Evolutionary conservation across 1,140 invertebrate species (phyloP), one percentile per base, ranked within the genome.

Genomic region (Trachymyrmex septentrionalis): DNA sequence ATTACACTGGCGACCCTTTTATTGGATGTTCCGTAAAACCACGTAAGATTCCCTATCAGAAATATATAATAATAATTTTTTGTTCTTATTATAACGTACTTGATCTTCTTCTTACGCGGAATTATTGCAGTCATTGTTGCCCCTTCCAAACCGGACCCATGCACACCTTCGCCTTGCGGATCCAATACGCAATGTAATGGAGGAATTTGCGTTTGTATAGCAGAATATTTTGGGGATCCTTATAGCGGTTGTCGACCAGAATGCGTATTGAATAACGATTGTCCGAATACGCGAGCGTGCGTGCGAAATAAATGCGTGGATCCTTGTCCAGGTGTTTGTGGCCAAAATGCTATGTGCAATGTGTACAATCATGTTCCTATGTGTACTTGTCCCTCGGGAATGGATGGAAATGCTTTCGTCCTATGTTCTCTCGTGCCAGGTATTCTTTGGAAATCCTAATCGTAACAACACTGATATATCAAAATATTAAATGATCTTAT

Each of bases 261-360:
- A 93, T 98, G 97, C 92, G 93, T 97, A 6, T 95, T 96, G 71
- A 97, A 97, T 92, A 96, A 95, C 10, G 97, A 98, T 91, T 98
- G 97, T 94, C 93, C 96, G 0, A 95, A 96, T 57, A 96, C 96
- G 67, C 95, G 95, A 90, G 96, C 97, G 2, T 98, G 98, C 90
- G 96, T 97, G n/a, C 96, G 96, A 88, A 96, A 97, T 88, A 97
- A 97, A 95, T 98, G 98, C 92, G 93, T 96, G 34, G 97, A 98
- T 94, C 97, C 97, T 38, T 98, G 97, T 92, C 96, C 96, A 27
- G 97, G 96, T 75, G 96, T 96, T 27, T 98, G 97, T 93, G 97
- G 97, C 0, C 95, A 96, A 81, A 96, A 97, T 92, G 97, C 97
- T 44, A 92, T 96, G 72, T 98, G 97, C 92, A 95, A 96, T 38